A percentile compares a stretch with the other conserved stretches of the same genome.
phyloP scores from a whole-genome alignment of 2,888 invertebrate genomes.

The Caenorhabditis sulstoni region DNA sequence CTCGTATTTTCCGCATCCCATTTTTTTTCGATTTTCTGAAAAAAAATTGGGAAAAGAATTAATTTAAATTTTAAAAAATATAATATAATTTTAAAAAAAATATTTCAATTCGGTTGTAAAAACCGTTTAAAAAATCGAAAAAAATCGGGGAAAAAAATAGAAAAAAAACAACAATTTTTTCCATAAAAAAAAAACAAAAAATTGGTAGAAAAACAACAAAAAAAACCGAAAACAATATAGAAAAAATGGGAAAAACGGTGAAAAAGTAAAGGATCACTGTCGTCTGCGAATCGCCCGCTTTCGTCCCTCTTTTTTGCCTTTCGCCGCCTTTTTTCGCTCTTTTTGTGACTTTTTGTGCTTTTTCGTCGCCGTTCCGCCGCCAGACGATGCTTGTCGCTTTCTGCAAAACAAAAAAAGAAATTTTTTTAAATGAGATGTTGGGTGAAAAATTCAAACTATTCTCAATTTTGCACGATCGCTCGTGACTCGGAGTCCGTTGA shows the following conservation, averaged over 20 bases:
- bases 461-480: too few species aligned
- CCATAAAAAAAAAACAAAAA: constrained; percentile 1
- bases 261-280: constrained; percentile 30
- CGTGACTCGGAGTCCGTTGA: too few species aligned
- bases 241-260: constrained; percentile 20
- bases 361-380: constrained; percentile 26
- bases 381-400: constrained; percentile 42
- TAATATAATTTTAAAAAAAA: constrained; percentile 3
- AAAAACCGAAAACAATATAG: constrained; percentile 13
- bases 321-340: constrained; percentile 57
- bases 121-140: neutral
- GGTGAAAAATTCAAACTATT: too few species aligned
- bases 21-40: constrained; percentile 27
- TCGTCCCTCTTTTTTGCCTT: constrained; percentile 49
- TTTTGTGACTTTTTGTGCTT: constrained; percentile 53
- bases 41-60: neutral
- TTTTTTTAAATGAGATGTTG: too few species aligned
- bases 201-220: constrained; percentile 27
- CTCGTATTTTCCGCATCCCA: constrained; percentile 67
- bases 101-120: too few species aligned
- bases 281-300: constrained; percentile 55
- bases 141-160: neutral
- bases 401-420: constrained; percentile 15
- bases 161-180: constrained; percentile 19
- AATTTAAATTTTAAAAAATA: too few species aligned